phyloP scores from a whole-genome alignment of 1,140 invertebrate species.

The Atta texana region DNA sequence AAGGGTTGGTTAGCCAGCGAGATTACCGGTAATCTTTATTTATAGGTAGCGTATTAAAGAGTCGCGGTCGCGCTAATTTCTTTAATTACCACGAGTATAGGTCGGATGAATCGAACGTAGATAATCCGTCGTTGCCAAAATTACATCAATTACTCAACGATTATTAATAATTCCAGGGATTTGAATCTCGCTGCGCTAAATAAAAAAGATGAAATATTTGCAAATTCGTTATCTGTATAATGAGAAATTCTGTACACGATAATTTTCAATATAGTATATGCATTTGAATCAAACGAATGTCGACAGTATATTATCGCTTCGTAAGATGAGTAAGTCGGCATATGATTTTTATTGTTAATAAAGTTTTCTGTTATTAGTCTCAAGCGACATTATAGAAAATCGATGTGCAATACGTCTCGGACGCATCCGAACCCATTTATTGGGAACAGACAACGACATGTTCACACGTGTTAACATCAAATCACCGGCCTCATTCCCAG shows the following conservation, averaged over 20 bases:
- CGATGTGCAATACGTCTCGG: conserved; percentile 52
- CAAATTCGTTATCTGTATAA: neutral
- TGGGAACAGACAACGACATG: conserved; percentile 41
- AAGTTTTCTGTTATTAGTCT: conserved; percentile 42
- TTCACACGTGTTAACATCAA: conserved; percentile 61
- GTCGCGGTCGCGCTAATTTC: conserved; percentile 63
- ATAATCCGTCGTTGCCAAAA: neutral
- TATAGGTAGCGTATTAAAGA: conserved; percentile 57
- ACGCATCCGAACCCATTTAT: conserved; percentile 45
- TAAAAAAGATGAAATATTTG: neutral
- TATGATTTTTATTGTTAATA: conserved; percentile 29
- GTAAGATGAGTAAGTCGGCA: neutral
- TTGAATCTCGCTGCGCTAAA: conserved; percentile 10
- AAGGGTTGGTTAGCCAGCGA: conserved; percentile 57
- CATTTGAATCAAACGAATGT: neutral
- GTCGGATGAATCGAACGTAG: neutral
- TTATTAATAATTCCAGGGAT: conserved; percentile 11
- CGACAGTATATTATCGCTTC: neutral
- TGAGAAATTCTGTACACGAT: neutral
- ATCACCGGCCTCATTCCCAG: conserved; percentile 48
- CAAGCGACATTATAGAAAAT: conserved; percentile 58
- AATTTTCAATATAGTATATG: neutral
- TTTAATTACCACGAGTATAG: conserved; percentile 60
- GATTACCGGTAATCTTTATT: conserved; percentile 74
- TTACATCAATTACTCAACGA: neutral